A percentile compares a stretch with the other conserved stretches of the same genome.
Conservation (phyloP, 1,140 invertebrate species). For the Zophobas atratus region DNA sequence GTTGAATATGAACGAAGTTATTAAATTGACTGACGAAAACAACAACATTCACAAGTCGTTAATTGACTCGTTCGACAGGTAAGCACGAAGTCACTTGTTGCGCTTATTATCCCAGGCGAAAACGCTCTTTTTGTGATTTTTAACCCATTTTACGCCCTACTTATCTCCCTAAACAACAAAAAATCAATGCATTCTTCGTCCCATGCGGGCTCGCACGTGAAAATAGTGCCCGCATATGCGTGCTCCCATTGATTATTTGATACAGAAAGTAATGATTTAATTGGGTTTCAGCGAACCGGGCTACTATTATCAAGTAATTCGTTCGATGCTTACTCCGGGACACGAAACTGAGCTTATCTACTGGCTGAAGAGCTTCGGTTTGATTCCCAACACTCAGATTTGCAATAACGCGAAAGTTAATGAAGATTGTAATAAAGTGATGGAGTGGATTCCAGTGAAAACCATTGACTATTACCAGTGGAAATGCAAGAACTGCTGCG, state of each 20-base stretch:
- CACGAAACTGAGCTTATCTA: slow-evolving; percentile 70
- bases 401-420: slow-evolving; percentile 60
- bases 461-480: slow-evolving; percentile 71
- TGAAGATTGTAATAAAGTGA: slow-evolving; percentile 65
- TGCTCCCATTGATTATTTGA: slow-evolving; percentile 41
- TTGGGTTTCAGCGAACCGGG: slow-evolving; percentile 62
- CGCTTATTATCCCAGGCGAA: slow-evolving; percentile 4
- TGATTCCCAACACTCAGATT: slow-evolving; percentile 62
- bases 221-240: slow-evolving; percentile 21
- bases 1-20: slow-evolving; percentile 18
- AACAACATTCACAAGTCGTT: slow-evolving; percentile 26
- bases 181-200: slow-evolving; percentile 17
- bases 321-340: slow-evolving; percentile 69
- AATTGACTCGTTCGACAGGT: slow-evolving; percentile 45
- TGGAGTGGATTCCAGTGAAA: slow-evolving; percentile 69
- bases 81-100: slow-evolving; percentile 21
- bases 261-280: slow-evolving; percentile 35
- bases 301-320: slow-evolving; percentile 68
- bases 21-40: slow-evolving; percentile 27
- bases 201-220: slow-evolving; percentile 4
- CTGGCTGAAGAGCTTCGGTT: slow-evolving; percentile 69
- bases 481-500: slow-evolving; percentile 67
- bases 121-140: background rate
- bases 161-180: background rate
- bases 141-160: background rate